Percentiles rank a stretch among this genome's conserved stretches.
Conservation (phyloP, 2,797 vertebrate genomes). For the Phyllotis vaccarum region DNA sequence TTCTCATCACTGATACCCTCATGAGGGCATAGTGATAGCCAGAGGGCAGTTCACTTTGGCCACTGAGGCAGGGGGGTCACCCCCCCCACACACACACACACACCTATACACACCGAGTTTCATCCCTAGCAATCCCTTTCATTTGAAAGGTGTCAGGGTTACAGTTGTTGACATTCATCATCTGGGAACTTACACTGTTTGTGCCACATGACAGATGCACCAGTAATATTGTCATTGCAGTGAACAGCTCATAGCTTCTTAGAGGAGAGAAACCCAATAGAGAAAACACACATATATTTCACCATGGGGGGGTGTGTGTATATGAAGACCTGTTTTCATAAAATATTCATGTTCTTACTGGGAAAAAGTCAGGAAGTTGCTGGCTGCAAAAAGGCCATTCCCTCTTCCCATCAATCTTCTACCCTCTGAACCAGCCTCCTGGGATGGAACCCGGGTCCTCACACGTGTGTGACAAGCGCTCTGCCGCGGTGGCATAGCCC, state of each 20-base stretch:
- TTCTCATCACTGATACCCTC: background rate
- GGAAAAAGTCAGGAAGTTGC: background rate
- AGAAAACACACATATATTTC: background rate
- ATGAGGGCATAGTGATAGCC: accelerated
- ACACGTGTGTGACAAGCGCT: background rate
- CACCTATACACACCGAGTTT: background rate
- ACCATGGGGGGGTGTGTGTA: background rate
- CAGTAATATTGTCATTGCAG: background rate
- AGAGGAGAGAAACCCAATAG: background rate
- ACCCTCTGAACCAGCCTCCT: background rate
- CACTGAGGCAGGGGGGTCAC: background rate
- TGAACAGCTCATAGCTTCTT: background rate
- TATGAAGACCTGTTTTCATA: background rate
- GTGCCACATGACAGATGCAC: background rate
- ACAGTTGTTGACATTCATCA: background rate
- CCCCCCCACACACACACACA: too few relatives aligned
- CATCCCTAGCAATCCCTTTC: background rate
- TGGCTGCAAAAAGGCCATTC: background rate
- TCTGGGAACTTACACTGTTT: background rate
- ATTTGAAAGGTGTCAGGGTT: background rate
- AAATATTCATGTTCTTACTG: background rate
- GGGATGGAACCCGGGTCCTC: background rate
- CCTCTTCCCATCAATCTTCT: background rate
- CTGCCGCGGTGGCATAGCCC: background rate
- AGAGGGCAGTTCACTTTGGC: background rate